Evolutionary conservation across 2,113 vertebrate genomes (phyloP).

Genomic region (Paratilapia polleni): DNA sequence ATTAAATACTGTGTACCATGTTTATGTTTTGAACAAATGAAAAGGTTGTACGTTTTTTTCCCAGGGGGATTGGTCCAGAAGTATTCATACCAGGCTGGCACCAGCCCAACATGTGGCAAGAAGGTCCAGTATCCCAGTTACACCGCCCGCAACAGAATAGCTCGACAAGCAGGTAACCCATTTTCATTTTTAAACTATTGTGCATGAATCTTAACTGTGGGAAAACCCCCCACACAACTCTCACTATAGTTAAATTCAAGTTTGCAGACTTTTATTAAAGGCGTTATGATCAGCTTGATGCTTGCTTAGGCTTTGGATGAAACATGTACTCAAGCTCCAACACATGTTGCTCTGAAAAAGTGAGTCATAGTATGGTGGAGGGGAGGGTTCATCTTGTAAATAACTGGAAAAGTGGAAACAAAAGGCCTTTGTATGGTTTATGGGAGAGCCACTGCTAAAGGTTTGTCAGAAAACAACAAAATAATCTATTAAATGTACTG

Average conservation of each 20-base stretch:
- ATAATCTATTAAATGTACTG: background rate
- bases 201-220: rapidly evolving
- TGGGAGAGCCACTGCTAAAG: background rate
- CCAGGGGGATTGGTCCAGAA: conserved; percentile 90
- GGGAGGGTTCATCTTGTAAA: conserved; percentile 17
- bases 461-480: background rate
- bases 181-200: background rate
- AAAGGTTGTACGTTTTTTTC: background rate
- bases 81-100: conserved; percentile 87
- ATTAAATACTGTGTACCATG: background rate
- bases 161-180: conserved; percentile 69
- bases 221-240: background rate
- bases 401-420: background rate
- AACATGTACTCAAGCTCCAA: background rate
- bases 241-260: background rate
- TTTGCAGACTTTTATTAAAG: background rate
- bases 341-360: conserved; percentile 11
- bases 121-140: conserved; percentile 65
- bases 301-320: background rate
- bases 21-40: background rate
- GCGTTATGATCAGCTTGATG: rapidly evolving
- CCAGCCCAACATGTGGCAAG: conserved; percentile 79
- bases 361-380: conserved; percentile 10
- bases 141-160: conserved; percentile 28
- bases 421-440: background rate